These are phyloP conservation scores for Sycon ciliatum DNA, from an alignment of 37 sponge, comb jelly and placozoan species.

Conservation along the genomic window DNA sequence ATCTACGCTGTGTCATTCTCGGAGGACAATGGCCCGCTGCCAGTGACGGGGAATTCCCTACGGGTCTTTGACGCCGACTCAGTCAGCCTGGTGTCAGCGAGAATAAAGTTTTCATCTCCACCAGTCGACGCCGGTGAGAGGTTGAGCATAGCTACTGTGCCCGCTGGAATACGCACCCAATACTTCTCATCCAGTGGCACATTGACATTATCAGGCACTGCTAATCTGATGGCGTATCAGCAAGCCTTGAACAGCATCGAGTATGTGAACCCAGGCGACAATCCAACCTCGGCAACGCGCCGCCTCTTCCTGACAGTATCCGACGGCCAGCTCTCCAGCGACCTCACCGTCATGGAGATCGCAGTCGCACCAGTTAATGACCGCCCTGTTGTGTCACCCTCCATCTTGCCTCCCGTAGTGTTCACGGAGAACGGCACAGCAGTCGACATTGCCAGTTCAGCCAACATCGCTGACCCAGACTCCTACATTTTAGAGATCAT, in stretches of 20 bases:
- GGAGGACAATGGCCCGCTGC: conserved; percentile 22
- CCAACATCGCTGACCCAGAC: no score
- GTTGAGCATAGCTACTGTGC: neutral
- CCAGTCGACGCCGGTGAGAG: conserved; percentile 22
- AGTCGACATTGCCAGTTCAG: conserved; percentile 2
- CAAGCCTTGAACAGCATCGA: no score
- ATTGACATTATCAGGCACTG: no score
- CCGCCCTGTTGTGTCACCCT: no score
- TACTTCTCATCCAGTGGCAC: no score
- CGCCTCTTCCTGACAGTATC: neutral
- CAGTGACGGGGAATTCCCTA: neutral
- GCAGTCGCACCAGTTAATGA: neutral
- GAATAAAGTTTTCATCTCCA: neutral
- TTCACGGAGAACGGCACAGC: conserved; percentile 35
- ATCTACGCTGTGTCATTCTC: conserved; percentile 17
- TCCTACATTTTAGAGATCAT: no score
- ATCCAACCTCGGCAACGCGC: neutral
- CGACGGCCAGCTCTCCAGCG: neutral
- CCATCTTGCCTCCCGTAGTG: conserved; percentile 11
- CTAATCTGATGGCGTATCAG: no score
- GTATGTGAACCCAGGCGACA: no score
- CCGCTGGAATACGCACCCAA: neutral
- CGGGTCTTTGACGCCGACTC: no score
- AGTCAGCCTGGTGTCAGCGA: no score
- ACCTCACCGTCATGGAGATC: neutral